Percentiles rank a stretch among this genome's conserved stretches.
Evolutionary conservation across 2,888 invertebrate genomes (phyloP).

Genomic region (Meloe dianella): DNA sequence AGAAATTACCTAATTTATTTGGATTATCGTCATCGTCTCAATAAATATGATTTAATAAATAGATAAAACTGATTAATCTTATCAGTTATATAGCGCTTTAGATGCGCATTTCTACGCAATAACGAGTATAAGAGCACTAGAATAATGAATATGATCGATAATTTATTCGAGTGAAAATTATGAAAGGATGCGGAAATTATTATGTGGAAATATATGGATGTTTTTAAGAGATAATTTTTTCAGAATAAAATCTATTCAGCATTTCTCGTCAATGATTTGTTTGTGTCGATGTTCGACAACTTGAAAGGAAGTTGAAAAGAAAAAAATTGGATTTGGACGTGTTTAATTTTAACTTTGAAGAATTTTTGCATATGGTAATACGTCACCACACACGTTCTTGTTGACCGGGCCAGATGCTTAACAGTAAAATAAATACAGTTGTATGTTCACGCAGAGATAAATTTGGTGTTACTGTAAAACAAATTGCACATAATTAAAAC

Average conservation of each 20-base stretch:
- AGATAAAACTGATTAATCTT: slow-evolving; percentile 27
- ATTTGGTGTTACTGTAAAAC: slow-evolving; percentile 23
- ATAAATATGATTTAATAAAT: slow-evolving; percentile 26
- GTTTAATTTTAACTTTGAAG: not conserved
- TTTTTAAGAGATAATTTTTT: no score
- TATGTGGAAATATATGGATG: not conserved
- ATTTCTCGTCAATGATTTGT: not conserved
- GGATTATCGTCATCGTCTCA: not conserved
- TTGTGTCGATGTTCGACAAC: not conserved
- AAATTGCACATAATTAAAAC: not conserved
- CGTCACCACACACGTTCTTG: not conserved
- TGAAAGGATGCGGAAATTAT: not conserved
- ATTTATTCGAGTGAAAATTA: not conserved
- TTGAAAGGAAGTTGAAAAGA: not conserved
- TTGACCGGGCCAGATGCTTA: not conserved
- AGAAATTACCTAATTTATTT: no score
- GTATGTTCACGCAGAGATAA: slow-evolving; percentile 16
- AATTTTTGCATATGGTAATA: not conserved
- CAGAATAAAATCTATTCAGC: not conserved
- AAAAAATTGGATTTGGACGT: not conserved
- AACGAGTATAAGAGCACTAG: slow-evolving; percentile 15
- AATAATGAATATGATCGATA: slow-evolving; percentile 17
- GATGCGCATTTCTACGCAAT: slow-evolving; percentile 28
- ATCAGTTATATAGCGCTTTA: slow-evolving; percentile 23
- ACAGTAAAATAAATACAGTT: slow-evolving; percentile 7